Evolutionary conservation across 2,797 vertebrate species (phyloP), one percentile per base, ranked within the genome.

Genomic region (Euphonia xanthogaster): DNA sequence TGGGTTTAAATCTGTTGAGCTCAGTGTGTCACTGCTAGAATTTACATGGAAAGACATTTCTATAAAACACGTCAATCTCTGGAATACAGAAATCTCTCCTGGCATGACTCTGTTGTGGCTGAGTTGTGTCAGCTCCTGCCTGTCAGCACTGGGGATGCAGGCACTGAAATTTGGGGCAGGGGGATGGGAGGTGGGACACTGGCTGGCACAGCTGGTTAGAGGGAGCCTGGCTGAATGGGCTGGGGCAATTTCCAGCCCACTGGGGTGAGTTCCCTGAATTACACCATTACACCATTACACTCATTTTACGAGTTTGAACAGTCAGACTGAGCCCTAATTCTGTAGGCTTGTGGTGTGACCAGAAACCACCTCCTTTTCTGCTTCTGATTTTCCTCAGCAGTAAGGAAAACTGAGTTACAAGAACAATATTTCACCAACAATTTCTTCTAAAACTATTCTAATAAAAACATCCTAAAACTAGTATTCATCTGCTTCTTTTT

Each of bases 311-410:
- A 78, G 70, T 88, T 89, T 87, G 54, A 94, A 63, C 45, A 75
- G 92, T 27, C 83, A 90, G 74, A 63, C 83, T 51, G 53, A 89
- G 55, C 71, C 67, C 54, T 91, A 92, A 82, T 88, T 91, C 75
- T 65, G 54, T 30, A 88, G 79, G 40, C 13, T 89, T 95, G 82
- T 58, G 94, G 92, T 97, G 63, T 86, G 94, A 95, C 89, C 95
- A 97, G 70, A 96, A 96, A 95, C 94, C 94, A 94, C 89, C 95
- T 94, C 75, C 48, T 96, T 96, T 95, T 94, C 93, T 94, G 91
- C 94, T 95, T 96, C 93, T 95, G 73, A 94, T 96, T 97, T 95
- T 96, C 87, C 90, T 96, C 85, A 88, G 57, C 57, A 84, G 91
- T 96, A 93, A 91, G 93, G 79, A 96, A 96, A 96, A 94, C 89